Evolutionary conservation across 2,797 vertebrate genomes (phyloP).

Genomic region (Tauraco hartlaubi): DNA sequence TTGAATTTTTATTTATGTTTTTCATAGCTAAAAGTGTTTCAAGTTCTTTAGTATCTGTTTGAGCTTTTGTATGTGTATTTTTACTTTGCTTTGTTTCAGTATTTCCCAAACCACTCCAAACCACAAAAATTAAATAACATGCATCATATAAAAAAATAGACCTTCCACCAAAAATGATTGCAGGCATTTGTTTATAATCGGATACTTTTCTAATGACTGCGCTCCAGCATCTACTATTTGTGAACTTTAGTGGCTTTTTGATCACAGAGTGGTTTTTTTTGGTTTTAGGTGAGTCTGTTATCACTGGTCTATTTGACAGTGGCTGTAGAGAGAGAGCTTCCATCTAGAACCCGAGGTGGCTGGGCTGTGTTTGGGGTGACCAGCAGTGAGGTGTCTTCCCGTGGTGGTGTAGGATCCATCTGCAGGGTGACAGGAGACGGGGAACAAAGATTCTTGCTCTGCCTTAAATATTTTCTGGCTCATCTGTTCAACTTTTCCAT

Average conservation of each 20-base stretch:
- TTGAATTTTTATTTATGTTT: neutral
- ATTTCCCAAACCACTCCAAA: neutral
- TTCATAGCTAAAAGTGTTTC: neutral
- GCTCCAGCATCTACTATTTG: neutral
- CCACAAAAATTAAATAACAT: neutral
- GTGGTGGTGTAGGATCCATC: rapidly evolving
- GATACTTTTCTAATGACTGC: neutral
- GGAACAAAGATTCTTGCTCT: neutral
- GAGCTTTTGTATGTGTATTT: neutral
- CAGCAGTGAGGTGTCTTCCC: neutral
- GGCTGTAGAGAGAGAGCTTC: neutral
- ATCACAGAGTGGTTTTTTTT: neutral
- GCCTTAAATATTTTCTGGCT: neutral
- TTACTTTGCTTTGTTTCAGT: neutral
- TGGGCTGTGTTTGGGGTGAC: neutral
- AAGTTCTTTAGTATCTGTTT: neutral
- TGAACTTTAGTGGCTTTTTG: neutral
- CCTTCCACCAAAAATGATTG: neutral
- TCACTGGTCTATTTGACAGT: neutral
- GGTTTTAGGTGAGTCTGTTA: neutral
- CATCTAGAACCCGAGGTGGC: neutral
- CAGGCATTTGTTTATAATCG: neutral
- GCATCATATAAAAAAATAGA: neutral
- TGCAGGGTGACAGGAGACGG: neutral
- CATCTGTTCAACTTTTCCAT: neutral